phyloP scores from a whole-genome alignment of 1,140 invertebrate genomes.

The Tetramorium parvispinum region DNA sequence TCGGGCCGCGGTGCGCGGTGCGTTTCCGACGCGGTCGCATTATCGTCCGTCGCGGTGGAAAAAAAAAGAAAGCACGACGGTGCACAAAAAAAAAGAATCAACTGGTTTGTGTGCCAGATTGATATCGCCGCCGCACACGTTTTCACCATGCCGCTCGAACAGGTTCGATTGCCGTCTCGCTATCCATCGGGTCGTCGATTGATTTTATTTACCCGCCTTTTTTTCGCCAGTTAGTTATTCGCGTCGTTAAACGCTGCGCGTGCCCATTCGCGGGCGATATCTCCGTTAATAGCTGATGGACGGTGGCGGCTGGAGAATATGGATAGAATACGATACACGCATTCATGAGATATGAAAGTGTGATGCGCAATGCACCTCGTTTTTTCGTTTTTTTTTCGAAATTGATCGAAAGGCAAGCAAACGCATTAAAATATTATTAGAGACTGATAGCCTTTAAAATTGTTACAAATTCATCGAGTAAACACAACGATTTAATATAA shows the following conservation, averaged over 20 bases:
- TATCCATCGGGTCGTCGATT: background rate
- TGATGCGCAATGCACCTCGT: background rate
- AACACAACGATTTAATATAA: background rate
- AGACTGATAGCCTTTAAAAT: background rate
- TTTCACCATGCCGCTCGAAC: background rate
- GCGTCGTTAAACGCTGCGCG: conserved; percentile 36
- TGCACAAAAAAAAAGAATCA: conserved; percentile 7
- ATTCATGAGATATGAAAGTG: background rate
- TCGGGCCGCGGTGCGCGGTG: conserved; percentile 1
- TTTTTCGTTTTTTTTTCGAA: background rate
- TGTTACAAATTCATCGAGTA: background rate
- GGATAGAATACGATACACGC: background rate
- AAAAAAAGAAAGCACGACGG: background rate
- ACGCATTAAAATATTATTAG: background rate
- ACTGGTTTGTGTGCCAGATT: background rate
- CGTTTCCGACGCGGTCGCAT: conserved; percentile 18
- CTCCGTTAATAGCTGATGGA: conserved; percentile 9
- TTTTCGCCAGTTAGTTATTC: conserved; percentile 43
- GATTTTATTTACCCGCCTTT: conserved; percentile 28
- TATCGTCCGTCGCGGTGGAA: conserved; percentile 15
- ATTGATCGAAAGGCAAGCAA: background rate
- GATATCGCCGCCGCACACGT: conserved; percentile 8
- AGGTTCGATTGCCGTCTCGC: conserved; percentile 1
- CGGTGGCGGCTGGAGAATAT: background rate
- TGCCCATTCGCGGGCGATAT: conserved; percentile 9